Base-by-base conservation (phyloP, 2,797 vertebrate species). In the Pipistrellus nathusii region DNA sequence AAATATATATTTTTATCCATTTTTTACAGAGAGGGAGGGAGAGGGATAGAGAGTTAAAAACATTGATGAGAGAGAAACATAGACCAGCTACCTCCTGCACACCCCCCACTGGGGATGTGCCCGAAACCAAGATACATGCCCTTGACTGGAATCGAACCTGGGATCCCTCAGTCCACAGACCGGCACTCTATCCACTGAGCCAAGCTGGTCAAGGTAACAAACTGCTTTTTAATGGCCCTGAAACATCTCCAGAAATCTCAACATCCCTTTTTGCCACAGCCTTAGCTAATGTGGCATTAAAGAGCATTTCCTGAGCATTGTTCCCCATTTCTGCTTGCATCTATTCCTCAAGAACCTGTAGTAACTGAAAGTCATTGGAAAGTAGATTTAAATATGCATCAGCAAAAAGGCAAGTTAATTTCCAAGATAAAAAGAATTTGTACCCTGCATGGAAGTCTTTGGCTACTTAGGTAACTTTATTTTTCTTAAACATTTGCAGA, bases 401-500 rank as follows among this genome's bases (percentile, higher is more conserved):
- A 72, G 82, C 14, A 76, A 72, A 5, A 68, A 6, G 83, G 23
- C 27, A 78, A 93, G 55, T 41, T 92, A 2, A 57, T 71, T 81
- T 77, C 59, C 38, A 89, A 82, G 23, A 46, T 27, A 84, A 64
- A 15, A 87, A 90, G 25, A 78, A 83, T 68, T 13, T 73, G 15
- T 66, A 88, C 59, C 18, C 9, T 85, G 25, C 25, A 64, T 21
- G 13, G 62, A 86, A 89, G 7, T 76, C 53, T 75, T 66, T 68
- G 55, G 48, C 64, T 87, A 82, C 64, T 41, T 87, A 78, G 46
- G 18, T 73, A 84, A 86, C 32, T 86, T 76, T 77, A 75, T 81
- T 93, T 93, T 81, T 81, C 41, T 80, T 83, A 51, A 83, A 78
- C 77, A 83, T 25, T 64, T 73, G 8, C 72, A 87, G 62, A 84